Base-by-base conservation (phyloP, 1,140 invertebrate genomes). In the Leptopilina boulardi region DNA sequence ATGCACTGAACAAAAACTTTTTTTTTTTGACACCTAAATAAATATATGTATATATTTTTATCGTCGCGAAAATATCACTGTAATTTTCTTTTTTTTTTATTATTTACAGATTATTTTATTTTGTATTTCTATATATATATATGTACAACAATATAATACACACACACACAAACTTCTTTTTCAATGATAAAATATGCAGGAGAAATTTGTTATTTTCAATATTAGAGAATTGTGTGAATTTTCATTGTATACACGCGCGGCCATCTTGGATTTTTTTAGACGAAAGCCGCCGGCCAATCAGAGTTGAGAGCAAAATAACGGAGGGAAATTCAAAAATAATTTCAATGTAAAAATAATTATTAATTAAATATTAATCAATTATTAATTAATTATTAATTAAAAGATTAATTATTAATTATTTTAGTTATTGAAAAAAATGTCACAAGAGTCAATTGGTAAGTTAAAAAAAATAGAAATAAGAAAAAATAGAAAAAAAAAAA, bases 211-310 rank as follows among this genome's bases (percentile, higher is more conserved):
- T 59, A 59, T 26, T 59, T 23, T 59, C 18, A 13, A n/a, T 5
- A n/a, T n/a, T n/a, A n/a, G n/a, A n/a, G 13, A 47, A 47, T 47
- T 47, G 3, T 47, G 15, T 15, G 44, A n/a, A 47, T 21, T 26
- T 66, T 66, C 23, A 66, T 66, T 66, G 56, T 66, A 26, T 66
- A 66, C 56, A 66, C 56, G 56, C 56, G 56, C 56, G 23, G 56
- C 56, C 56, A 66, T 66, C 21, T 66, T 23, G 10, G 26, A 66
- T 66, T 66, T n/a, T n/a, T 66, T n/a, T 2, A 26, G 56, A 11
- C 26, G 11, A 21, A 26, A 66, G 13, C 13, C 15, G 10, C 11
- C 23, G 11, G 56, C 56, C 56, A 66, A 66, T 66, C 23, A 66
- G 56, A 26, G 0, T 3, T 21, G 56, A 26, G 11, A 66, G 9